These are phyloP conservation scores for Passer montanus DNA, from an alignment of 2,113 vertebrate genomes.

Conservation along the genomic window DNA sequence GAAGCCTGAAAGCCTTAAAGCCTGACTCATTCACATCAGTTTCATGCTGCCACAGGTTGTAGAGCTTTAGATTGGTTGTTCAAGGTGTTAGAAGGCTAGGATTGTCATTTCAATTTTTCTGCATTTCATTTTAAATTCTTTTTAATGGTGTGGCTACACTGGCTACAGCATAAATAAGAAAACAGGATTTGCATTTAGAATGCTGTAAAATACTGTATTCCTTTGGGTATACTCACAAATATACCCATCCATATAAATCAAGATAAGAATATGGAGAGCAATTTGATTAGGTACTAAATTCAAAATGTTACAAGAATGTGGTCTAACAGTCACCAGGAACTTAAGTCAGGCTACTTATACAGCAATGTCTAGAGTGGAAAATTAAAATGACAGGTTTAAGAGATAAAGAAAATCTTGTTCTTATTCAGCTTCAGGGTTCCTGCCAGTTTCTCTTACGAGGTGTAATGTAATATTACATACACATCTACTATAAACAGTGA, in stretches of 20 bases:
- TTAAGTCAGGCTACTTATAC: conserved; percentile 49
- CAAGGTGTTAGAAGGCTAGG: not conserved
- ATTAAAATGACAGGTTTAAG: conserved; percentile 78
- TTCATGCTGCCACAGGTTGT: not conserved
- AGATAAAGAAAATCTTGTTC: conserved; percentile 73
- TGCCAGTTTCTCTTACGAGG: conserved; percentile 71
- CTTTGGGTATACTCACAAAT: conserved; percentile 50
- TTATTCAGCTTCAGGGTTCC: conserved; percentile 65
- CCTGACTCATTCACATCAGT: not conserved
- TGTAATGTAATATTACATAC: conserved; percentile 74
- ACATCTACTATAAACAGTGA: conserved; percentile 71
- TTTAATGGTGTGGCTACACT: conserved; percentile 25
- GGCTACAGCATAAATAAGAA: conserved; percentile 58
- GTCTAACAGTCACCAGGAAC: conserved; percentile 65
- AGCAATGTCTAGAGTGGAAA: conserved; percentile 61
- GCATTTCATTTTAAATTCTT: conserved; percentile 48
- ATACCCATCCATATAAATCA: conserved; percentile 50
- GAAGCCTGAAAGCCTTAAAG: not conserved
- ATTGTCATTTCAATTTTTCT: conserved; percentile 48
- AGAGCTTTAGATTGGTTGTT: not conserved
- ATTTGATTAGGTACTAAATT: conserved; percentile 74
- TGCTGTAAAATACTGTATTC: conserved; percentile 61
- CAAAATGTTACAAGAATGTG: conserved; percentile 64
- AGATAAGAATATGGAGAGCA: conserved; percentile 70
- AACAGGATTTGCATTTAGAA: conserved; percentile 74